Evolutionary conservation across 2,797 vertebrate genomes (phyloP).

Genomic region (Premnoplex brunnescens): DNA sequence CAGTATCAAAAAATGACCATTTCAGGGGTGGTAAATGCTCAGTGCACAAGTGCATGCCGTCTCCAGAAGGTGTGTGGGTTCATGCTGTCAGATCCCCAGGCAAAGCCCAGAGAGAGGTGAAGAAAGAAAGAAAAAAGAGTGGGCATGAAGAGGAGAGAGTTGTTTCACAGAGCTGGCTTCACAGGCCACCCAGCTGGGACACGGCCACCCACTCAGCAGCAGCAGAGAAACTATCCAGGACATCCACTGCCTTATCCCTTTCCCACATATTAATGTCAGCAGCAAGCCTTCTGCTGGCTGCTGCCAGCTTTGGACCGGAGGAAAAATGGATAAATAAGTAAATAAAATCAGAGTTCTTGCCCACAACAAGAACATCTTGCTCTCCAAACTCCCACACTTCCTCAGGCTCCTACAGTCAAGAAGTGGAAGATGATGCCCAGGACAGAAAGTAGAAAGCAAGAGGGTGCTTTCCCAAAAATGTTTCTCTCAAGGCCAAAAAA

Average conservation of each 20-base stretch:
- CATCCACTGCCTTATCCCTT: neutral
- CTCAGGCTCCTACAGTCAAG: neutral
- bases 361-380: neutral
- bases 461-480: neutral
- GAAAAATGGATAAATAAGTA: neutral
- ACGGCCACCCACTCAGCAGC: accelerated
- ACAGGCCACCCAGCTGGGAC: accelerated
- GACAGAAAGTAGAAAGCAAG: neutral
- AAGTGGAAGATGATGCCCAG: neutral
- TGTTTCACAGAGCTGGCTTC: neutral
- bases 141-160: neutral
- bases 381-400: accelerated
- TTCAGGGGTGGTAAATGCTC: neutral
- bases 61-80: neutral
- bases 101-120: neutral
- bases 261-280: neutral
- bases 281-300: neutral
- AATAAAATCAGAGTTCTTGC: neutral
- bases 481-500: neutral
- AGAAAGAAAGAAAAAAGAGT: neutral
- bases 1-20: neutral
- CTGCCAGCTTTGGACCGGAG: neutral
- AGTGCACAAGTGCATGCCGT: accelerated
- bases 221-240: neutral
- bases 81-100: neutral